These are phyloP conservation scores for Chascanopsetta lugubris DNA, from an alignment of 2,113 vertebrate genomes.

Conservation along the genomic window DNA sequence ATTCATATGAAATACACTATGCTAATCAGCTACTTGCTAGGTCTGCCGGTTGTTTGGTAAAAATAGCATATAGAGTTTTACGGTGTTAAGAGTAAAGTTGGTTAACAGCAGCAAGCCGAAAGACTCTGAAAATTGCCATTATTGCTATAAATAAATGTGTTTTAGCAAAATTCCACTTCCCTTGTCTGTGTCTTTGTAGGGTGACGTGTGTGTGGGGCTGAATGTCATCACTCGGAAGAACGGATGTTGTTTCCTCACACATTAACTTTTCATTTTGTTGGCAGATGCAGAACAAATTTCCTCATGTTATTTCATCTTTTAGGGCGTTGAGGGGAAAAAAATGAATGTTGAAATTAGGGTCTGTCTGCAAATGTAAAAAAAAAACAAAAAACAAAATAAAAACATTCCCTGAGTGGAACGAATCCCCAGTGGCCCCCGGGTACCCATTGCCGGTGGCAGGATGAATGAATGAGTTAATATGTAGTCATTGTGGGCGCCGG, in stretches of 20 bases:
- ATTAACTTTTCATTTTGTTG: conserved; percentile 39
- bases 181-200: neutral
- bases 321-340: neutral
- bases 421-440: conserved; percentile 45
- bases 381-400: no score
- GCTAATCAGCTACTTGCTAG: no score
- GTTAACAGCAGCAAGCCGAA: no score
- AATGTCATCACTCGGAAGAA: conserved; percentile 14
- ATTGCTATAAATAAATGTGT: no score
- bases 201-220: neutral
- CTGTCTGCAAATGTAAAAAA: conserved; percentile 16
- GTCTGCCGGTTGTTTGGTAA: no score
- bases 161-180: neutral
- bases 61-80: no score
- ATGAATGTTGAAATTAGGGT: conserved; percentile 3
- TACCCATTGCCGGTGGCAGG: conserved; percentile 45
- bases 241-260: conserved; percentile 21
- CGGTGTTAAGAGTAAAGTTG: no score
- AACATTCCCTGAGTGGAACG: conserved; percentile 16
- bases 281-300: conserved; percentile 40
- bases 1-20: no score
- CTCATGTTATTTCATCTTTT: conserved; percentile 7
- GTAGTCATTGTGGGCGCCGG: conserved; percentile 61
- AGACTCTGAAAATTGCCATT: no score
- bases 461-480: conserved; percentile 73